Evolutionary conservation across 30 jellyfish, hydroid and myxozoan genomes (phyloP), one percentile per base, ranked within the genome.

Genomic region (Chrysaora quinquecirrha): DNA sequence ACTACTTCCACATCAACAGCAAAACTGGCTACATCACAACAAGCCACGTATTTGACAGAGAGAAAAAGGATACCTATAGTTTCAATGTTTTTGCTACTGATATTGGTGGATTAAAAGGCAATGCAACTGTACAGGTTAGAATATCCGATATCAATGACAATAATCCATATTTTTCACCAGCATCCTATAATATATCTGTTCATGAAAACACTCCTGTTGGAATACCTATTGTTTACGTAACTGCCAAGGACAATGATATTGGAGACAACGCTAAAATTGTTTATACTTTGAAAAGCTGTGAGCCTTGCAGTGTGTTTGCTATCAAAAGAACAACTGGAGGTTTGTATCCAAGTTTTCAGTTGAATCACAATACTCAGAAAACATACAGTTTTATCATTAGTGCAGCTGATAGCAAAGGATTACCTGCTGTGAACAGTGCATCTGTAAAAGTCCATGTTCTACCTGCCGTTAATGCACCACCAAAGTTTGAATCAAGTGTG

Each of bases 301-400:
- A 73, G 3, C 85, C 90, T 16, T 63, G 92, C 46, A 96, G 71
- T 71, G 47, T 50, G 28, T 95, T 95, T 85, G 52, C 73, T 0
- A 84, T 95, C 34, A 64, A 95, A 47, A 52, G 61, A 23, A 71
- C 58, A 48, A 76, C 99, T 49, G 99, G 99, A n/a, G 97, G 91
- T n/a, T 28, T 95, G 31, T 84, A 60, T 18, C 82, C 87, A 21
- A 35, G 30, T 22, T 49, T 56, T 7, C 33, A 31, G 9, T 56
- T 95, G 71, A 56, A 67, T 32, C 73, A 83, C 64, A 24, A 46
- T 7, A 30, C 24, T 19, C 75, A 78, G 28, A 64, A 54, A 14
- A 30, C 24, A 2, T 95, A 80, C 50, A 28, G 20, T 12, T 88
- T 95, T 29, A 24, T 72, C 1, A 92, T 85, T 35, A 48, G 82